Conservation (phyloP, 2,113 vertebrate species). For the Nothobranchius furzeri region DNA sequence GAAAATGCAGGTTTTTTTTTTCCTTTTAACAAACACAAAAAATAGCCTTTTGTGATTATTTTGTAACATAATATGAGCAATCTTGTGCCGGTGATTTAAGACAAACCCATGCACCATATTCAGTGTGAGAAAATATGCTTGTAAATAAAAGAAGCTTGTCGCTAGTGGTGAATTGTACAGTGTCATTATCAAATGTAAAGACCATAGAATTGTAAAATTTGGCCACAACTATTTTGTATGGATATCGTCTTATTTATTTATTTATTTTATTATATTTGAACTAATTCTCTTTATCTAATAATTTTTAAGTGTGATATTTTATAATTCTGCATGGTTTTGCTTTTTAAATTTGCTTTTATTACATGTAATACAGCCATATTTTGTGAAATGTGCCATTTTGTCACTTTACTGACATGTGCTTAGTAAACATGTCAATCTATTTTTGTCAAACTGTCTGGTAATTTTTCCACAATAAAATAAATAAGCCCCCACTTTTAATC, state of each 20-base stretch:
- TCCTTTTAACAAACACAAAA: too few relatives aligned
- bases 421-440: slow-evolving; percentile 33
- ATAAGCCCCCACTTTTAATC: background rate
- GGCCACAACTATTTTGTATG: too few relatives aligned
- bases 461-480: slow-evolving; percentile 49
- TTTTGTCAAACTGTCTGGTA: slow-evolving; percentile 36
- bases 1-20: background rate
- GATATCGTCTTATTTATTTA: slow-evolving; percentile 4
- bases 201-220: too few relatives aligned
- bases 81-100: too few relatives aligned
- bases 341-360: slow-evolving; percentile 9
- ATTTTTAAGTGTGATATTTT: slow-evolving; percentile 7
- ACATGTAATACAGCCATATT: slow-evolving; percentile 14
- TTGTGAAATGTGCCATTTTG: slow-evolving; percentile 42
- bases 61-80: too few relatives aligned
- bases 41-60: too few relatives aligned
- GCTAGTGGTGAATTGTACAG: too few relatives aligned
- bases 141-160: too few relatives aligned
- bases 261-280: slow-evolving; percentile 19
- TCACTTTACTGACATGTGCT: slow-evolving; percentile 9
- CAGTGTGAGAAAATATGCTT: too few relatives aligned
- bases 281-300: background rate
- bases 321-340: background rate
- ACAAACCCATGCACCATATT: too few relatives aligned
- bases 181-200: too few relatives aligned